Base-by-base conservation (phyloP, 2,888 invertebrate species). In the Acrobeloides nanus region DNA sequence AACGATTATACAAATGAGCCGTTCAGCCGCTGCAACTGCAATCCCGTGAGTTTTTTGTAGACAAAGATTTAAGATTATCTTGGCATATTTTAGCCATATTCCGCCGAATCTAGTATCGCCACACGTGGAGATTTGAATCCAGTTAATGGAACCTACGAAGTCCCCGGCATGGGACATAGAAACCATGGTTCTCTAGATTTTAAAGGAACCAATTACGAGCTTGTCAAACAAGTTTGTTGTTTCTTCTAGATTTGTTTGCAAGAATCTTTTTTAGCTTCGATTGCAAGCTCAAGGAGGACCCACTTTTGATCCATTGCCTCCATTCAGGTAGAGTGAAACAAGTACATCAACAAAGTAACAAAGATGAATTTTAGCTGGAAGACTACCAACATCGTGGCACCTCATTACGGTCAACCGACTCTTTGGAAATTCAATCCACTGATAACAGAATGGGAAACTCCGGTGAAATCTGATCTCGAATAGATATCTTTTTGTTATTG, bases 351-450 rank as follows among this genome's bases (percentile, higher is more conserved):
- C 27, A 7, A 25, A 32, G n/a, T 5, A 4, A 33, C 10, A 15
- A 12, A 15, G n/a, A 27, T 35, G n/a, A n/a, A 25, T 53, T 64
- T 38, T 37, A 68, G 68, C 67, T 88, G 87, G 87, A 82, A 82
- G 35, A 81, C 80, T 39, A 82, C 82, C 46, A 82, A 79, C 49
- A 62, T 54, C 10, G 58, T 55, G 18, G 53, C 64, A 8, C 58
- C 59, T 17, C 87, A 86, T 66, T 74, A 80, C 53, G 85, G 84
- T 1, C 83, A 86, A 7, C 86, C 87, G 0, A 84, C 85, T 61
- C 73, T 80, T 33, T 87, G 84, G 81, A 77, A 81, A 39, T 87
- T 86, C 71, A 77, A 80, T 21, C 81, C 82, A 1, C 78, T 82
- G 21, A 55, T 64, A 43, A 54, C 66, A 21, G 62, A 66, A 27